Evolutionary conservation across 1,140 invertebrate species (phyloP), one percentile per base, ranked within the genome.

Genomic region (Zaprionus kolodkinae): DNA sequence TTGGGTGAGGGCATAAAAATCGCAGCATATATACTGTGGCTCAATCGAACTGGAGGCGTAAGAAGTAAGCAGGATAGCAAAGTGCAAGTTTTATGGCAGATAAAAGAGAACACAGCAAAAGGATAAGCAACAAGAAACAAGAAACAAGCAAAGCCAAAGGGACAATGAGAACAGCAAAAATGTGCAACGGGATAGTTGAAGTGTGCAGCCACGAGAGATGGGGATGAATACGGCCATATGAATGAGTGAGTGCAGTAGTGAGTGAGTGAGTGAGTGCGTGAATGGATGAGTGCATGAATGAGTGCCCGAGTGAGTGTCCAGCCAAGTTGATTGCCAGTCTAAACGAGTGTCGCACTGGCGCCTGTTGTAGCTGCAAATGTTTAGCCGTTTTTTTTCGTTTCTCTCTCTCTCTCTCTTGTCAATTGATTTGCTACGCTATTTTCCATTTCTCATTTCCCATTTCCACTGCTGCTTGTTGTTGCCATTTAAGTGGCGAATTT

Each of bases 361-460:
- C 40, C 78, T 81, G 78, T 81, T 63, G 73, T 59, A 76, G 48
- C 76, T 64, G 66, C 66, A 83, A 75, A 72, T 88, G 78, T 77
- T 80, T 70, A 72, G 70, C 78, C 75, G 84, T 84, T 43, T 43
- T 36, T 36, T 36, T 36, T 36, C n/a, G n/a, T n/a, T n/a, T n/a
- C n/a, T n/a, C n/a, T n/a, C n/a, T n/a, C 2, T 36, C 10, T 78
- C 69, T 59, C 73, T 89, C 78, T 78, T 76, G 85, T 71, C 74
- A 81, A 88, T 81, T 89, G 81, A 84, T 84, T 89, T 84, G 75
- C 74, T 84, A 68, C 79, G 30, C 68, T 84, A 77, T 84, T 69
- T 73, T 55, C 48, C 30, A 40, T 65, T 63, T 38, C 30, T 30
- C 13, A 35, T 55, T 63, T 38, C 30, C 40, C 13, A 35, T 55